phyloP scores from a whole-genome alignment of 2,888 invertebrate species.

The Eudasyphora cyanicolor region DNA sequence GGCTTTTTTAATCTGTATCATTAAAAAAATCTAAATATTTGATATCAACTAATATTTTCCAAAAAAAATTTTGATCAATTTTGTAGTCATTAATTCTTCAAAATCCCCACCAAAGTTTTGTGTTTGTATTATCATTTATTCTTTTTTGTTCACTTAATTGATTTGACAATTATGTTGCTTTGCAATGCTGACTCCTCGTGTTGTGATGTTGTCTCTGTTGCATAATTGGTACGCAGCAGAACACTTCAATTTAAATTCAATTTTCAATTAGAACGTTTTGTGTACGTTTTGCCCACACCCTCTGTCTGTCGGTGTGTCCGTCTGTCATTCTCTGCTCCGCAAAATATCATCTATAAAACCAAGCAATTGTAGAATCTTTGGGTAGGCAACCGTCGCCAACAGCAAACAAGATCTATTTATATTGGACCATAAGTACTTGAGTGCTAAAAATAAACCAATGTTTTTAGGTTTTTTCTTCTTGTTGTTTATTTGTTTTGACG shows the following conservation, averaged over 20 bases:
- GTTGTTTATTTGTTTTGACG: conserved; percentile 25
- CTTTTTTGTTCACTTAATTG: neutral
- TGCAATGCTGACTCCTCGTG: neutral
- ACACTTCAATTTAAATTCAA: conserved; percentile 61
- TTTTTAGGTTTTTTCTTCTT: conserved; percentile 28
- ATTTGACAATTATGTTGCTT: neutral
- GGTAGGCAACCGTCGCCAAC: too few species aligned
- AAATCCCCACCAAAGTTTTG: too few species aligned
- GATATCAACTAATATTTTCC: too few species aligned
- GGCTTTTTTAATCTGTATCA: neutral
- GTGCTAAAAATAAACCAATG: conserved; percentile 60
- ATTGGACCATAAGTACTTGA: conserved; percentile 53
- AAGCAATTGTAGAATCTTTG: too few species aligned
- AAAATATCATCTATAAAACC: too few species aligned
- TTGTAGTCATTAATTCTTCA: too few species aligned
- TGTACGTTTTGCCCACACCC: neutral
- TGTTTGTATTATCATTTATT: too few species aligned
- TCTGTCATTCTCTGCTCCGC: neutral
- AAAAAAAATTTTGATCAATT: too few species aligned
- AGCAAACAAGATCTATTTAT: conserved; percentile 22
- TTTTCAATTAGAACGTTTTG: conserved; percentile 48
- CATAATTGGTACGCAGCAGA: conserved; percentile 12
- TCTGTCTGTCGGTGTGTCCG: neutral
- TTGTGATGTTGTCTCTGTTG: conserved; percentile 12
- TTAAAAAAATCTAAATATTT: too few species aligned